phyloP scores from a whole-genome alignment of 2,797 vertebrate species.

The Periparus ater region DNA sequence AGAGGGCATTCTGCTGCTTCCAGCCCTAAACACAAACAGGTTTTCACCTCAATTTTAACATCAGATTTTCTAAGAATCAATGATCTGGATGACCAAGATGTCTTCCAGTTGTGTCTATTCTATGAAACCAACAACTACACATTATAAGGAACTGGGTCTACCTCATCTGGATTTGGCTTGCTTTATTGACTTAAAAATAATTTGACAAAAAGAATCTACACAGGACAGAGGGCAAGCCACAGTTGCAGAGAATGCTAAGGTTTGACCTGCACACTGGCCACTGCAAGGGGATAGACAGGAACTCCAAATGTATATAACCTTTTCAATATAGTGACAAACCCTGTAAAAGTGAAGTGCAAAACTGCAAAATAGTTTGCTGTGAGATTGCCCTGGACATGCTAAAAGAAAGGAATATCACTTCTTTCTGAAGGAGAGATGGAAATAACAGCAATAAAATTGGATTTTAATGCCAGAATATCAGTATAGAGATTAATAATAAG shows the following conservation, averaged over 20 bases:
- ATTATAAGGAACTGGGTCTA: neutral
- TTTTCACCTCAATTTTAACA: neutral
- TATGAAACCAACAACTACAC: neutral
- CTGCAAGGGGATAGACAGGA: neutral
- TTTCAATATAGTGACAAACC: neutral
- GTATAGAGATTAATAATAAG: neutral
- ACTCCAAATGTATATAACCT: accelerated
- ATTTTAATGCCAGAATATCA: neutral
- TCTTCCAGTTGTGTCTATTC: neutral
- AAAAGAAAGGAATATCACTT: neutral
- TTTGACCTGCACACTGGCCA: neutral
- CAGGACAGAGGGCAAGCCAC: neutral
- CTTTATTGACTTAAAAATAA: neutral
- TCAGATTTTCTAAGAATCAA: neutral
- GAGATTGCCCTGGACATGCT: neutral
- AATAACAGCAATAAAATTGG: neutral
- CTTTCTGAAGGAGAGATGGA: neutral
- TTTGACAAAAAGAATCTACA: neutral
- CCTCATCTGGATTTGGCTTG: neutral
- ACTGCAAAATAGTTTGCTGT: neutral
- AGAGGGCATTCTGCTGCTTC: neutral
- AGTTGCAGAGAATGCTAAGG: neutral
- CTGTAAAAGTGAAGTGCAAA: neutral
- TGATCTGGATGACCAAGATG: neutral
- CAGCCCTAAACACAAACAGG: neutral